Base-by-base conservation (phyloP, 2,797 vertebrate genomes). In the Leucoraja ocellata region DNA sequence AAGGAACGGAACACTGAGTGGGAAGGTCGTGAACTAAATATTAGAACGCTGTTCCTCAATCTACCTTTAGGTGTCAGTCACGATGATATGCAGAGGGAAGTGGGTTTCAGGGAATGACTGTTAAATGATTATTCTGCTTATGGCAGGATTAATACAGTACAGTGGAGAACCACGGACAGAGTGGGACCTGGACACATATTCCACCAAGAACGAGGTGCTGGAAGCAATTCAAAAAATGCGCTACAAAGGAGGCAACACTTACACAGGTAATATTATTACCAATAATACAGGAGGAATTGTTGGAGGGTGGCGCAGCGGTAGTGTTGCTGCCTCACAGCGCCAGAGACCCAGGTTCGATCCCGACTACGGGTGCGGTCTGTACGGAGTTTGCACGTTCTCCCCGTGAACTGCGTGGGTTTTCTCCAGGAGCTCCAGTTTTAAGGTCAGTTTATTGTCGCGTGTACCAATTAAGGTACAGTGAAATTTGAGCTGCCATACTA, bases 211-310 rank as follows among this genome's bases (percentile, higher is more conserved):
- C 0, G 96, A 98, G 94, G 95, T 99, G 84, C 94, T 99, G 94
- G 97, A 98, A 1, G 98, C 98, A 0, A 36, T 99, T 0, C 97
- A 95, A 91, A 97, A 94, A 77, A 95, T 99, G 93, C 96, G 95
- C 93, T 99, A 99, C 94, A 98, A 98, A 93, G 98, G 98, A 3
- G 98, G 99, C 91, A 99, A 99, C 96, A 99, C 98, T 0, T 98
- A 99, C 54, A 99, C 98, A 95, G 98, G 98, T 99, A 95, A 25
- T 94, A 58, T 71, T 78, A 65, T 68, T 32, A 6, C 58, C 36
- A 8, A 88, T 32, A 88, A 32, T 65, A 21, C 32, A 21, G 54
- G n/a, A 14, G 84, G 32, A 65, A 36, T 32, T 63, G 46, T 46
- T 2, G 46, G 2, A 46, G 2, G 46, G 46, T 46, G 46, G 46